Base-by-base conservation (phyloP, 2,888 invertebrate genomes). In the Sicus ferrugineus region DNA sequence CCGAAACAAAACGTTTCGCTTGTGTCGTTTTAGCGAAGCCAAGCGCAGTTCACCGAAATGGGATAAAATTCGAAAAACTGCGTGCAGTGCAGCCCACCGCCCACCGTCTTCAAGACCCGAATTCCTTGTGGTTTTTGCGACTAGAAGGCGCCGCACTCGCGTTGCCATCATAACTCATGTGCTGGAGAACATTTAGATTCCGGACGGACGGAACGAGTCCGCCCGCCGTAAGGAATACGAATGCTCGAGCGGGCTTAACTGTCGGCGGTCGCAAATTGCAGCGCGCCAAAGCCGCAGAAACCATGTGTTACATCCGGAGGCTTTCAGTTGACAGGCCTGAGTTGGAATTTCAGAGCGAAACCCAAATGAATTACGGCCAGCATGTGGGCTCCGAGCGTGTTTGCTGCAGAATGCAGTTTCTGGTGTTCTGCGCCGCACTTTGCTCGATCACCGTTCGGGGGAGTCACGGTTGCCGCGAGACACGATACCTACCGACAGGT, bases 401-500 rank as follows among this genome's bases (percentile, higher is more conserved):
- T 21, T 42, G 11, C 50, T 50, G 3, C 50, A 50, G 19, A 54
- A n/a, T n/a, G n/a, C n/a, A n/a, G n/a, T n/a, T n/a, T n/a, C n/a
- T n/a, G n/a, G n/a, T n/a, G n/a, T n/a, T n/a, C n/a, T n/a, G n/a
- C 9, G 46, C 14, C 46, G 26, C 19, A 14, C 9, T 3, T 11
- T 31, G 28, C 23, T 52, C 19, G 31, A n/a, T 28, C 28, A 48
- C 14, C 4, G 2, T 19, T n/a, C n/a, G n/a, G n/a, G n/a, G n/a
- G n/a, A n/a, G n/a, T n/a, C n/a, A n/a, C n/a, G n/a, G n/a, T n/a
- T n/a, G n/a, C n/a, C n/a, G n/a, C n/a, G n/a, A n/a, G n/a, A n/a
- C n/a, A n/a, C n/a, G n/a, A n/a, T n/a, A 73, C 79, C 52, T 90
- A 93, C 73, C 92, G 88, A 84, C 97, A 97, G 54, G 93, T 93